Evolutionary conservation across 2,797 vertebrate species (phyloP).

Genomic region (Masticophis lateralis): DNA sequence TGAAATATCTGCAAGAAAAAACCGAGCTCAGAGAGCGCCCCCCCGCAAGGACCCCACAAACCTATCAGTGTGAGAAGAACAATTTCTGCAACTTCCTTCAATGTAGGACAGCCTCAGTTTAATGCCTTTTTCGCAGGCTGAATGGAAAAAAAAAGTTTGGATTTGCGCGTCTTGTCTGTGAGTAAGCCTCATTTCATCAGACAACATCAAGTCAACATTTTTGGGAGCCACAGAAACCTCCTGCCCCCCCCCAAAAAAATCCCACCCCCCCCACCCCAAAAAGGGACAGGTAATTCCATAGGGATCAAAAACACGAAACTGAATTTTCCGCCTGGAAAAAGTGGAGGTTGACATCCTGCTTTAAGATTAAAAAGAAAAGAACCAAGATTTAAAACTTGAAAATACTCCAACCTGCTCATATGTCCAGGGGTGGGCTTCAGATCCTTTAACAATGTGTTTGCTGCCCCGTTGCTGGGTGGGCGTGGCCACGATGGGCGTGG

Average conservation of each 20-base stretch:
- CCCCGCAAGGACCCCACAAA: not conserved
- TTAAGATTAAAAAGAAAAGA: not conserved
- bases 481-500: too few species aligned
- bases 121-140: not conserved
- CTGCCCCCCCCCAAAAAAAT: not conserved
- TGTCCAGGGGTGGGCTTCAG: too few species aligned
- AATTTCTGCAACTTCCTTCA: not conserved
- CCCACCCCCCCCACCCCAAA: too few species aligned
- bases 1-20: too few species aligned
- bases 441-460: too few species aligned
- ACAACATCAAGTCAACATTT: not conserved
- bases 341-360: not conserved
- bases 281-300: not conserved
- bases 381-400: not conserved
- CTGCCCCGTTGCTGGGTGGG: too few species aligned
- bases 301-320: not conserved
- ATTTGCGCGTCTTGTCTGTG: not conserved
- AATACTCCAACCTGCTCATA: not conserved
- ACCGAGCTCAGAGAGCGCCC: not conserved
- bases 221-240: constrained; percentile 14
- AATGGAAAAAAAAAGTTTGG: not conserved
- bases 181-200: not conserved
- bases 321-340: not conserved
- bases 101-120: rapidly evolving
- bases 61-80: not conserved